phyloP scores from a whole-genome alignment of 2,113 vertebrate genomes.

The Echinops telfairi region DNA sequence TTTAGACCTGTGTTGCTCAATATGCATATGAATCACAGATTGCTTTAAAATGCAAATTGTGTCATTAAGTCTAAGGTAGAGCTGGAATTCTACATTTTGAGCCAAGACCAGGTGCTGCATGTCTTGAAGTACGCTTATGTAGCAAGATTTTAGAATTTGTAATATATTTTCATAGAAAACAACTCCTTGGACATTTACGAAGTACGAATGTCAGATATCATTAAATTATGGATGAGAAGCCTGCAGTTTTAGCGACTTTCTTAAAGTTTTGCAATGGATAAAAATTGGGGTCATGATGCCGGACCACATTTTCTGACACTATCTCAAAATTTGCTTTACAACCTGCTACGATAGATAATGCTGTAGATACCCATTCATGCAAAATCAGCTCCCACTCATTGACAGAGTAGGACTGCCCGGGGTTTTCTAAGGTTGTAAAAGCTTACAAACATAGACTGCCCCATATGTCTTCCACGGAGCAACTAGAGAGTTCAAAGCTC shows the following conservation, averaged over 20 bases:
- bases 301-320: not conserved
- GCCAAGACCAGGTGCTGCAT: not conserved
- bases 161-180: not conserved
- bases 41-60: not conserved
- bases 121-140: not conserved
- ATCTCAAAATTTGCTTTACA: not conserved
- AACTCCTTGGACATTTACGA: not conserved
- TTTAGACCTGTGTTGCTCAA: not conserved
- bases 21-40: not conserved
- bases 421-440: not conserved
- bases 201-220: not conserved
- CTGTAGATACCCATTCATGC: not conserved
- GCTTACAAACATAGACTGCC: not conserved
- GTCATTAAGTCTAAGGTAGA: not conserved
- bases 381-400: not conserved
- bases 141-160: constrained; percentile 20
- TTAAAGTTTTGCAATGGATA: not conserved
- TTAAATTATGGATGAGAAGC: not conserved
- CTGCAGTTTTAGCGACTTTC: not conserved
- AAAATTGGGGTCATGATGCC: not conserved
- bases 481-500: too few relatives aligned
- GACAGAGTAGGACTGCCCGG: not conserved
- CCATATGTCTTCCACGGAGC: too few relatives aligned
- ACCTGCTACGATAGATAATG: not conserved
- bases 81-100: not conserved